Evolutionary conservation across 2,888 invertebrate species (phyloP), one percentile per base, ranked within the genome.

Genomic region (Tachina grossa): DNA sequence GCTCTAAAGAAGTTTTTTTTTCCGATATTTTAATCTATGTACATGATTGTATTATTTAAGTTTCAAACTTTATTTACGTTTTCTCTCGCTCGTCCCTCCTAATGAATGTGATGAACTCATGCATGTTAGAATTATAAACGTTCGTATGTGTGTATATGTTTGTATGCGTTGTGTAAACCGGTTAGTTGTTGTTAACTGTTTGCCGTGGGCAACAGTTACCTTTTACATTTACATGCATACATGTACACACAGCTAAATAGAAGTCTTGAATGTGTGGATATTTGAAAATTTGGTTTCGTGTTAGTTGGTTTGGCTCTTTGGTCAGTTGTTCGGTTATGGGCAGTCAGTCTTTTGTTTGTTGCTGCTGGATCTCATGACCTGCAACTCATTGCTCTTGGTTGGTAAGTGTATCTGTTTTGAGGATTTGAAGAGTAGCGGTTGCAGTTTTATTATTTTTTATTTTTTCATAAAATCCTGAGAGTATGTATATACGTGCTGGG

Each of bases 211-310:
- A 74, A 69, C 81, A 78, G 74, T 69, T 78, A 53, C 74, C 72
- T 68, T 68, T 14, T 75, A 49, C 47, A 65, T 51, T 55, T 72
- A 39, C 43, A 45, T 66, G 49, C n/a, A n/a, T 43, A 22, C n/a
- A 16, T 43, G n/a, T 47, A 16, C n/a, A n/a, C n/a, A n/a, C 31
- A 14, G 31, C 5, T 31, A 31, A 31, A 31, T 31, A 31, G 5
- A 31, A 31, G 31, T 31, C 6, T 31, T 31, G 31, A 19, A 19
- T 69, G 41, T 39, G 49, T 6, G 39, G 63, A 61, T 66, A 51
- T 77, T 72, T 59, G 83, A 77, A 68, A 83, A 78, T 71, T 45
- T 77, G 84, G 71, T 84, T 80, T 80, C 66, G 79, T 63, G 79
- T 63, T 69, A 75, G 59, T 83, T 74, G 83, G 77, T 78, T 78